Base-by-base conservation (phyloP, 1,140 invertebrate species). In the Cataglyphis hispanica region DNA sequence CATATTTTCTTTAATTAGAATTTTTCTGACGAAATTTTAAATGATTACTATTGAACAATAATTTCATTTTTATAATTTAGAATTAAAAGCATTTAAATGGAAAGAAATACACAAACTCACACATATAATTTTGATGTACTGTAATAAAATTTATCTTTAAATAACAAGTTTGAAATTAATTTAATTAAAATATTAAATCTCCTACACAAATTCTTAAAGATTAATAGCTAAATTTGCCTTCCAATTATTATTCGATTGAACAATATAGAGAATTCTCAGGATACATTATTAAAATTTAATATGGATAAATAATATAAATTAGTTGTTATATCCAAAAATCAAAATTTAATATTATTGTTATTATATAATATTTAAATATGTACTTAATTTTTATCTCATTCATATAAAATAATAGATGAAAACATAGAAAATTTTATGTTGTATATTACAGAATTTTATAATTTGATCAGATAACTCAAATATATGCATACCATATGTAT, bases 1-100 rank as follows among this genome's bases (percentile, higher is more conserved):
- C 25, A 50, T 61, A 64, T 50, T 40, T n/a, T 76, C 22, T 64
- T 64, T n/a, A 76, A n/a, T 3, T 43, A 77, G 16, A 64, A 22
- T 31, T 2, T 19, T 50, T 61, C 27, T 27, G 16, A 43, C 2
- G 22, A 43, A 40, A 25, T 60, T 60, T 13, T 3, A 25, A 75
- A 75, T n/a, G 25, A 61, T 34, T 72, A n/a, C 0, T 22, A 74
- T 61, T 43, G 0, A 19, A 76, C 8, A 22, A 19, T 63, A 22
- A 50, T 61, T 50, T n/a, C n/a, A 58, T 58, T 1, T 40, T 76
- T 58, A 16, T 4, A 43, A 31, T 53, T 16, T 50, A 50, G 16
- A 50, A 19, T 56, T 74, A 7, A 53, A 56, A 72, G 6, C 2
- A 31, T 60, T 60, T 40, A 58, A 22, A 56, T n/a, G n/a, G 0